Conservation (phyloP, 2,888 invertebrate genomes). For the Tipula unca region DNA sequence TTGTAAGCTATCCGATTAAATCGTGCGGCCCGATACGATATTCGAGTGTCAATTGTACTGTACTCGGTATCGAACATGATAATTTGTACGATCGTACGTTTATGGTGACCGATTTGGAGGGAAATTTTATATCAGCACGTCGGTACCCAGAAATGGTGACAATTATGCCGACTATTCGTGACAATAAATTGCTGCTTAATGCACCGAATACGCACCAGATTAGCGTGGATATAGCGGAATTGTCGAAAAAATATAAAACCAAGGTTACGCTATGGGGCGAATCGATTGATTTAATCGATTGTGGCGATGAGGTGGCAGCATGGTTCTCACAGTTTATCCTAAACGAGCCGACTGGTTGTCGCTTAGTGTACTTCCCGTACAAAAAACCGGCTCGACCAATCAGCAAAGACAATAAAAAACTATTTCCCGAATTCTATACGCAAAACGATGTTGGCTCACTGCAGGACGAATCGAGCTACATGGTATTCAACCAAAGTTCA, state of each 20-base stretch:
- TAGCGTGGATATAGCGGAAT: constrained; percentile 43
- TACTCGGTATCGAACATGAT: constrained; percentile 47
- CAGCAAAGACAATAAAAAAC: constrained; percentile 29
- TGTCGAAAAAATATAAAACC: constrained; percentile 35
- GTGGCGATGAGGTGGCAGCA: constrained; percentile 58
- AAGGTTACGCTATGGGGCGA: constrained; percentile 48
- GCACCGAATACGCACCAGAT: constrained; percentile 49
- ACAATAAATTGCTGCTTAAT: constrained; percentile 45
- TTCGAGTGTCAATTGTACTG: constrained; percentile 45
- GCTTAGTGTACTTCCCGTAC: constrained; percentile 50
- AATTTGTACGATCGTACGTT: constrained; percentile 51
- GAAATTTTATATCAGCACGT: constrained; percentile 51
- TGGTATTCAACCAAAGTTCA: constrained; percentile 55
- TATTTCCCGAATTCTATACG: constrained; percentile 25
- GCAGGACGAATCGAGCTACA: constrained; percentile 55
- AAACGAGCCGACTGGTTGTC: constrained; percentile 43
- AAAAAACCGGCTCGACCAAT: constrained; percentile 35
- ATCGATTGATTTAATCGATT: constrained; percentile 54
- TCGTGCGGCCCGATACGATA: constrained; percentile 47
- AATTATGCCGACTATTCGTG: constrained; percentile 45
- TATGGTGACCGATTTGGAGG: constrained; percentile 49
- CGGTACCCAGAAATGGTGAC: constrained; percentile 48
- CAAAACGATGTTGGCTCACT: constrained; percentile 44
- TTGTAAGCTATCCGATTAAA: constrained; percentile 52
- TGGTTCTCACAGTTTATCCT: constrained; percentile 58